phyloP scores from a whole-genome alignment of 2,888 invertebrate genomes.

The Hipparchia sbordonii region DNA sequence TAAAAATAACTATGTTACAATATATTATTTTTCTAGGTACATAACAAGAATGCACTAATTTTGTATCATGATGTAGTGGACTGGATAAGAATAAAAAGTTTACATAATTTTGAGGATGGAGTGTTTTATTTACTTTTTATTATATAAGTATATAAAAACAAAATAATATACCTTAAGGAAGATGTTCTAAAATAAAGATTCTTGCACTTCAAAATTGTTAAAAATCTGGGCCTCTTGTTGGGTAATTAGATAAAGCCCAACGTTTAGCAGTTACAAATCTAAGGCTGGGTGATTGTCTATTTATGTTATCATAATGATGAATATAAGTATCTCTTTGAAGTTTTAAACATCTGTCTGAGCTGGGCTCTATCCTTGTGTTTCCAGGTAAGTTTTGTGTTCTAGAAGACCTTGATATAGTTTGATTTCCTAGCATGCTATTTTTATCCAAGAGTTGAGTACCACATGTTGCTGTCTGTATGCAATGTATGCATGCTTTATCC shows the following conservation, averaged over 20 bases:
- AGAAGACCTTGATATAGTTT: slow-evolving; percentile 26
- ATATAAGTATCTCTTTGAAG: slow-evolving; percentile 9
- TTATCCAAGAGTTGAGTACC: slow-evolving; percentile 41
- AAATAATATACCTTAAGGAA: too few relatives aligned
- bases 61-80: slow-evolving; percentile 65
- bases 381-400: slow-evolving; percentile 23
- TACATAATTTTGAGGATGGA: slow-evolving; percentile 50
- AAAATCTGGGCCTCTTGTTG: slow-evolving; percentile 66
- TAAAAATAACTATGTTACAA: slow-evolving; percentile 19
- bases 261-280: slow-evolving; percentile 49
- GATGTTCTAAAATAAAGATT: not conserved
- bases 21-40: slow-evolving; percentile 62
- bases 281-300: slow-evolving; percentile 12
- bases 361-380: not conserved
- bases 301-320: slow-evolving; percentile 11
- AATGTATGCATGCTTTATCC: slow-evolving; percentile 58
- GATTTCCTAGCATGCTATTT: slow-evolving; percentile 23
- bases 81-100: slow-evolving; percentile 58
- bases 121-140: slow-evolving; percentile 41
- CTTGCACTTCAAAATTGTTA: slow-evolving; percentile 38
- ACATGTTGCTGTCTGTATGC: slow-evolving; percentile 35
- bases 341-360: not conserved
- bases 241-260: slow-evolving; percentile 62
- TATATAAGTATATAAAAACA: not conserved
- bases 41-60: slow-evolving; percentile 63